A percentile compares a stretch with the other conserved stretches of the same genome.
Conservation (phyloP, 1,140 invertebrate species). For the Dreissena polymorpha region DNA sequence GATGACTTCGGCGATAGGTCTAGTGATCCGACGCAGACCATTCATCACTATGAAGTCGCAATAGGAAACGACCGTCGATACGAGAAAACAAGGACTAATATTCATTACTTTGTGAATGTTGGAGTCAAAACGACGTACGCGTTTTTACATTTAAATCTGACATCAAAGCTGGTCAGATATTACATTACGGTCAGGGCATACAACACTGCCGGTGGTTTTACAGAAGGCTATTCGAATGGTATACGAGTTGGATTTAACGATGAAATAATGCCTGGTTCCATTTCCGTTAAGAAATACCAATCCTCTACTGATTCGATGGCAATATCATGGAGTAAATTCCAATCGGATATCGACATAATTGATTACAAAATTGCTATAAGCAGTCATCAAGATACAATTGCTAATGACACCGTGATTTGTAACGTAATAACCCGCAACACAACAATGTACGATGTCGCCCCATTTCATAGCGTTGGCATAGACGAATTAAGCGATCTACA, state of each 20-base stretch:
- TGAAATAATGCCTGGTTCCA: neutral
- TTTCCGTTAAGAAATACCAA: conserved; percentile 4
- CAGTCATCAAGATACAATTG: conserved; percentile 7
- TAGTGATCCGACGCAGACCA: neutral
- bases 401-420: conserved; percentile 31
- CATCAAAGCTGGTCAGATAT: conserved; percentile 1
- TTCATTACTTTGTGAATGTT: conserved; percentile 31
- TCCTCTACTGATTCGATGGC: neutral
- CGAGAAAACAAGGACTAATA: conserved; percentile 13
- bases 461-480: neutral
- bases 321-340: conserved; percentile 31
- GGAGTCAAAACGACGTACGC: conserved; percentile 15
- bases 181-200: conserved; percentile 30
- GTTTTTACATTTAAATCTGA: conserved; percentile 23
- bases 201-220: conserved; percentile 14
- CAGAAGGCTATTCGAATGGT: conserved; percentile 30
- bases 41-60: conserved; percentile 16
- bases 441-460: conserved; percentile 10
- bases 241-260: conserved; percentile 39
- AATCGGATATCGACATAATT: conserved; percentile 31
- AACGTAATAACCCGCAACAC: neutral
- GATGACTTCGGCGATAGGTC: conserved; percentile 19
- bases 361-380: conserved; percentile 38
- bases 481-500: conserved; percentile 5
- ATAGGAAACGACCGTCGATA: conserved; percentile 28